Percentiles rank a stretch among this genome's conserved stretches.
Conservation (phyloP, 64 coral and sea anemone genomes). For the Cladopsammia gracilis region DNA sequence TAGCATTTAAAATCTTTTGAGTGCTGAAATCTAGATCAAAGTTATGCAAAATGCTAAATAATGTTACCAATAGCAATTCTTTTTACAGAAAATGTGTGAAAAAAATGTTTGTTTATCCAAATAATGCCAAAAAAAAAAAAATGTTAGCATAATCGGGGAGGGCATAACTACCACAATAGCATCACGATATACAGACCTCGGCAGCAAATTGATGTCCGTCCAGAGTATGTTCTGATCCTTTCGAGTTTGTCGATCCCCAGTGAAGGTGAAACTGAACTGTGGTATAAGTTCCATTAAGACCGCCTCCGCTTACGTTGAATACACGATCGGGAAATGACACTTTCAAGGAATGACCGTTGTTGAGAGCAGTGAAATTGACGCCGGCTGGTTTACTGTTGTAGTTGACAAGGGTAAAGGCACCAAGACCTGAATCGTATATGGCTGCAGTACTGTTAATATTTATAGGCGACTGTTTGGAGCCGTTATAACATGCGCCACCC, state of each 20-base stretch:
- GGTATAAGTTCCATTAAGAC: neutral
- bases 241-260: constrained; percentile 21
- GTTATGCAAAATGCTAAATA: too few species aligned
- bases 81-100: too few species aligned
- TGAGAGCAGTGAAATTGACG: neutral
- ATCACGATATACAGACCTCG: constrained; percentile 9
- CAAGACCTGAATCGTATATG: neutral
- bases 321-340: neutral
- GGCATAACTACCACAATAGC: too few species aligned
- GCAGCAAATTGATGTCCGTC: constrained; percentile 25
- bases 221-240: constrained; percentile 52
- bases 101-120: too few species aligned
- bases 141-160: too few species aligned
- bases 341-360: neutral
- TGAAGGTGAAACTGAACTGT: constrained; percentile 58
- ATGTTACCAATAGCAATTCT: too few species aligned
- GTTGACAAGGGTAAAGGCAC: neutral
- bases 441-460: constrained; percentile 1
- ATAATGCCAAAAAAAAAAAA: too few species aligned
- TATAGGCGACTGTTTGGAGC: constrained; percentile 47
- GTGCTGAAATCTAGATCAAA: too few species aligned
- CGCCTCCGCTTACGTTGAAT: constrained; percentile 29
- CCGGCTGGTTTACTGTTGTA: neutral
- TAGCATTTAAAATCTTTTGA: too few species aligned
- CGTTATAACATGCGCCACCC: neutral